Evolutionary conservation across 30 jellyfish, hydroid and myxozoan genomes (phyloP).

Genomic region (Chrysaora quinquecirrha): DNA sequence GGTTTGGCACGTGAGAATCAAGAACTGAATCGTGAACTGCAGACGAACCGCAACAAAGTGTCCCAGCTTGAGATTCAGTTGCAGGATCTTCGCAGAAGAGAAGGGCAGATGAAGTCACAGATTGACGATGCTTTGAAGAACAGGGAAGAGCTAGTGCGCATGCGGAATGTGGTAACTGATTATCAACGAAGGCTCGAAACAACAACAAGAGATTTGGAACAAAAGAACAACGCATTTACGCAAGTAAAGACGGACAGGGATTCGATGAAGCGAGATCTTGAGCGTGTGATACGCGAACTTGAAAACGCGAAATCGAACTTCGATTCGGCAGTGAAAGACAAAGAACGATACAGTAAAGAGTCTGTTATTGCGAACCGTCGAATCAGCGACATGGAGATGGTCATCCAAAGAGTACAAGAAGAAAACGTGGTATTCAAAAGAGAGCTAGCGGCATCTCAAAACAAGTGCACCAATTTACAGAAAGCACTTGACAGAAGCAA

Average conservation of each 20-base stretch:
- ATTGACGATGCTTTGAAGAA: slow-evolving; percentile 90
- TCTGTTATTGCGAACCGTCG: slow-evolving; percentile 62
- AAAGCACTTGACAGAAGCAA: slow-evolving; percentile 75
- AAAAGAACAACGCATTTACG: slow-evolving; percentile 54
- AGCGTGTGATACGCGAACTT: slow-evolving; percentile 71
- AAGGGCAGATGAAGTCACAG: slow-evolving; percentile 85
- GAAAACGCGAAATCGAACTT: slow-evolving; percentile 74
- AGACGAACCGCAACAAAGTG: slow-evolving; percentile 43
- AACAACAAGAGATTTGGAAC: slow-evolving; percentile 76
- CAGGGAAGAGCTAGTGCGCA: slow-evolving; percentile 92
- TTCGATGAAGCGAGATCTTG: slow-evolving; percentile 78
- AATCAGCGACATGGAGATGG: slow-evolving; percentile 80
- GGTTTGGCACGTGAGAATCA: slow-evolving; percentile 79
- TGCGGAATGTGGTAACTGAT: slow-evolving; percentile 72
- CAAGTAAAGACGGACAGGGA: slow-evolving; percentile 87
- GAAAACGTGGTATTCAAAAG: slow-evolving; percentile 72
- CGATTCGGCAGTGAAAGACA: slow-evolving; percentile 83
- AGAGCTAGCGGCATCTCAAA: slow-evolving; percentile 65
- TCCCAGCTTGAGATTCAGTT: slow-evolving; percentile 78
- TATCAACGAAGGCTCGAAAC: slow-evolving; percentile 85
- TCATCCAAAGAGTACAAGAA: slow-evolving; percentile 83
- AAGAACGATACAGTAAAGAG: slow-evolving; percentile 88
- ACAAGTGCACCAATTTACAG: slow-evolving; percentile 75
- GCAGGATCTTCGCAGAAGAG: slow-evolving; percentile 87
- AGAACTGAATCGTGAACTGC: slow-evolving; percentile 87